Evolutionary conservation across 1,140 invertebrate genomes (phyloP), one percentile per base, ranked within the genome.

Genomic region (Delia radicum): DNA sequence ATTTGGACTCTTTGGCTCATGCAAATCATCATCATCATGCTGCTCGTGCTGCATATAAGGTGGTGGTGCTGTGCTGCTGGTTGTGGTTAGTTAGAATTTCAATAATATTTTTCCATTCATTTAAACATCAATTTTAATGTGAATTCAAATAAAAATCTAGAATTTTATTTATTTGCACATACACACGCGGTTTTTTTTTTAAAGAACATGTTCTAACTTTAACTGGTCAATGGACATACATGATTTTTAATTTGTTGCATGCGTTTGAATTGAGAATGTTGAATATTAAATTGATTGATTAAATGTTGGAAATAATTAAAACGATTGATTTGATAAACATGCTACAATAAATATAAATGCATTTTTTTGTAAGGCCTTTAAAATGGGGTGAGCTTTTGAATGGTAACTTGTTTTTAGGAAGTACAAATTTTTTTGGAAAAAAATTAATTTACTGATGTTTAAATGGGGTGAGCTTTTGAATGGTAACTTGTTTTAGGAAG

Each of bases 81-180:
- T 13, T 37, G 33, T 2, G 8, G 3, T 37, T 55, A 55, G 46
- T 55, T 21, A 5, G 21, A 55, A 18, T 21, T 21, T 55, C 48
- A 55, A 21, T 55, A 55, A 55, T 55, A 55, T 21, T 55, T 21
- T 55, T 55, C 48, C 48, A 21, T 55, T 21, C 48, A 55, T 55
- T 55, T 55, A 55, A 55, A 55, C 48, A 55, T 55, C 48, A 18
- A 55, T 55, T 55, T 55, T 55, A 55, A 55, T 55, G n/a, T n/a
- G 48, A 55, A 24, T 15, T 55, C n/a, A 55, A 55, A 55, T 55
- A 8, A 55, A 55, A 55, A 18, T 55, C 48, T 55, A n/a, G 18
- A n/a, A n/a, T 55, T 55, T 55, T 21, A 7, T 21, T 55, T 7
- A n/a, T n/a, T n/a, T n/a, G n/a, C n/a, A n/a, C n/a, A n/a, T n/a